Percentiles rank a stretch among this genome's conserved stretches.
Conservation (phyloP, 1,140 invertebrate species). For the Vanessa tameamea region DNA sequence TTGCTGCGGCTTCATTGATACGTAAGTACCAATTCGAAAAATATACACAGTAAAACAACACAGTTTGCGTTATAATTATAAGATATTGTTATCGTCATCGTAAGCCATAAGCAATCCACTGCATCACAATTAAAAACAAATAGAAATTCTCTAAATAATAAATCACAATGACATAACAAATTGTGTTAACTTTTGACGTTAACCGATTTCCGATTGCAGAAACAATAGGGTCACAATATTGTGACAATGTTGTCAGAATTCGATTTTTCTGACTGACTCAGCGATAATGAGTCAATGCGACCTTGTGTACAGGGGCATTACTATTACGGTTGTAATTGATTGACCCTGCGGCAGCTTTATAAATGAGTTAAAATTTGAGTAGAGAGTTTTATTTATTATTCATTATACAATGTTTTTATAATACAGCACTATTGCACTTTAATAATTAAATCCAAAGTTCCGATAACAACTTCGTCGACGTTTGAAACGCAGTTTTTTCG, state of each 20-base stretch:
- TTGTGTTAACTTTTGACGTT: neutral
- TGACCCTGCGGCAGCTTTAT: conserved; percentile 7
- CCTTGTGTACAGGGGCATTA: conserved; percentile 10
- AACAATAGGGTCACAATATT: neutral
- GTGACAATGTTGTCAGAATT: conserved; percentile 4
- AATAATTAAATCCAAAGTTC: no score
- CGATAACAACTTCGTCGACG: no score
- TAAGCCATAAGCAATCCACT: no score
- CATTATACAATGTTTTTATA: neutral
- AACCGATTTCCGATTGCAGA: neutral
- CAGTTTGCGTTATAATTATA: no score
- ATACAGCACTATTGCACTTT: no score
- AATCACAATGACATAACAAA: neutral
- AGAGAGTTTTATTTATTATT: neutral
- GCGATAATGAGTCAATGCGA: conserved; percentile 10
- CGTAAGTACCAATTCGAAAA: no score
- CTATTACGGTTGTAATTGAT: conserved; percentile 18
- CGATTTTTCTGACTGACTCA: neutral
- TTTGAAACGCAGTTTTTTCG: no score
- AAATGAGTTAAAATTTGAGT: neutral
- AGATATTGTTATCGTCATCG: no score
- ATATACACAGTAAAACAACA: no score
- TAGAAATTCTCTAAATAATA: neutral
- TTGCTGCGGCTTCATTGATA: no score
- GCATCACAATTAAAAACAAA: no score